These are phyloP conservation scores for Drosophila vallismaia DNA, from an alignment of 2,888 invertebrate species.

Conservation along the genomic window DNA sequence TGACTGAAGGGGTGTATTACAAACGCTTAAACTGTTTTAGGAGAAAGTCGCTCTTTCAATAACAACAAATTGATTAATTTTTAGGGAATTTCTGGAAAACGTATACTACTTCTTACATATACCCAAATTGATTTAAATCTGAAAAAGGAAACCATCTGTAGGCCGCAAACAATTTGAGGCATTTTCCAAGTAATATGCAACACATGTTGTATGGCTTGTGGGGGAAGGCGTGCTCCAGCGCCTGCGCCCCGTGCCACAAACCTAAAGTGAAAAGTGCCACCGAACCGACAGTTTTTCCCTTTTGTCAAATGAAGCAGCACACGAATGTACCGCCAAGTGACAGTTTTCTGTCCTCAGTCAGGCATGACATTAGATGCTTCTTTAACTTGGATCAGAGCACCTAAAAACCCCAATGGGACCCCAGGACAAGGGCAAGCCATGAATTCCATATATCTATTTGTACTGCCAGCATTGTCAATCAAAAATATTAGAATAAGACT, in stretches of 20 bases:
- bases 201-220: slow-evolving; percentile 58
- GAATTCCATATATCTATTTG: slow-evolving; percentile 5
- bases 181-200: slow-evolving; percentile 80
- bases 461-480: slow-evolving; percentile 41
- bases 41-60: not conserved
- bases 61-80: no score
- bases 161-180: slow-evolving; percentile 64
- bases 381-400: slow-evolving; percentile 34
- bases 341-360: slow-evolving; percentile 56
- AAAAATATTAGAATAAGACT: slow-evolving; percentile 3
- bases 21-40: not conserved
- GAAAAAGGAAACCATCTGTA: slow-evolving; percentile 24
- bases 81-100: no score
- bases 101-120: not conserved
- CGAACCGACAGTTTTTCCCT: slow-evolving; percentile 29
- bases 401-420: slow-evolving; percentile 22
- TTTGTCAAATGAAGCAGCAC: slow-evolving; percentile 57
- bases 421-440: not conserved
- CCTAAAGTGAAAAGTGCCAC: slow-evolving; percentile 44
- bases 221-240: slow-evolving; percentile 37
- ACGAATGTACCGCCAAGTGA: slow-evolving; percentile 62
- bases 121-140: not conserved
- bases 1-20: no score
- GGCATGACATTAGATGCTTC: slow-evolving; percentile 75
- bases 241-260: slow-evolving; percentile 63